Base-by-base conservation (phyloP, 2,113 vertebrate species). In the Gasterosteus aculeatus region DNA sequence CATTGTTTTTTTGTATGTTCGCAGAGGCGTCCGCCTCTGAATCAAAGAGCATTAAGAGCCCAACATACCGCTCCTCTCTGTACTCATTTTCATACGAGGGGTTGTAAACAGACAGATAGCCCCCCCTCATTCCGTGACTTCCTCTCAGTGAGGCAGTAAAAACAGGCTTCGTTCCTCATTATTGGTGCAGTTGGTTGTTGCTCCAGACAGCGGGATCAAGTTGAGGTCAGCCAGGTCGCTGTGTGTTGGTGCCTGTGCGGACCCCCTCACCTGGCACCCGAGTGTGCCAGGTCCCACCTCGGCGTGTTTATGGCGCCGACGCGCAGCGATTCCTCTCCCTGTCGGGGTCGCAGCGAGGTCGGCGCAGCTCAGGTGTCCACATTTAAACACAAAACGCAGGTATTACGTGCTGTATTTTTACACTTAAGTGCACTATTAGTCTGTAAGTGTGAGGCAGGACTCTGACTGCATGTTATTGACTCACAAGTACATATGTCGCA, bases 61-160 rank as follows among this genome's bases (percentile, higher is more conserved):
- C 63, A 60, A 82, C 69, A 47, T 33, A 49, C 68, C 19, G 59
- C 35, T 46, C 56, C 68, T 69, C 41, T 65, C 75, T 74, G 7
- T 82, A 87, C 83, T 76, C 85, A 69, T 83, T 86, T 80, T 81
- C 88, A 83, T 85, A 82, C 44, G 80, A 68, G 33, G 75, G 82
- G 83, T 51, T 77, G 77, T 92, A 93, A 92, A 91, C 86, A 81
- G 59, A 74, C 78, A 77, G 81, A 83, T 83, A 69, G 83, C 63
- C 71, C 67, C 1, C 56, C 33, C 8, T 51, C 46, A 79, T 84
- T 89, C 79, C 85, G 69, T 59, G 39, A 80, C 84, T 90, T 92
- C 91, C 91, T 91, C 47, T 88, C 70, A 58, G 70, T 54, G 79
- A 57, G 76, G 82, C 81, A 65, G 71, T 92, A 91, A 90, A 91